phyloP scores from a whole-genome alignment of 2,113 vertebrate species.

The Axis porcinus region DNA sequence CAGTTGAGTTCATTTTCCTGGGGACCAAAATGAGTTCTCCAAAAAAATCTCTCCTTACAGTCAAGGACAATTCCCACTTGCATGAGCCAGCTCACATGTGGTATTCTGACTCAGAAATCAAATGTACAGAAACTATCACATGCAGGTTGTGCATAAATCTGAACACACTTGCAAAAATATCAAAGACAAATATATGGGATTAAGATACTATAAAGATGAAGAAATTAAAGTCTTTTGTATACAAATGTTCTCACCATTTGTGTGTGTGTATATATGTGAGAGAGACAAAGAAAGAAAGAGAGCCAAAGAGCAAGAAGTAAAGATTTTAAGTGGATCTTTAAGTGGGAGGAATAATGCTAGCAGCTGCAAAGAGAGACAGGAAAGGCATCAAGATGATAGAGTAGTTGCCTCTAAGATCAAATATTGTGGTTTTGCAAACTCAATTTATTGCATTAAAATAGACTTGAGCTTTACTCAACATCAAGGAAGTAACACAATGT shows the following conservation, averaged over 20 bases:
- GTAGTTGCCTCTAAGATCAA: conserved; percentile 57
- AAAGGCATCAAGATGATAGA: conserved; percentile 58
- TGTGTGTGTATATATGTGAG: background rate
- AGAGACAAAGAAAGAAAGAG: background rate
- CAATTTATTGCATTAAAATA: conserved; percentile 66
- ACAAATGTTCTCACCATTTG: background rate
- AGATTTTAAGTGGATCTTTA: conserved; percentile 41
- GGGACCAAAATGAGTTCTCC: background rate
- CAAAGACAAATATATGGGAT: background rate
- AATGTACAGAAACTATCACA: background rate
- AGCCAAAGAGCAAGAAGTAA: background rate
- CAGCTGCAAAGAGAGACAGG: conserved; percentile 56
- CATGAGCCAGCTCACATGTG: background rate
- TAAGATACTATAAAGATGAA: background rate
- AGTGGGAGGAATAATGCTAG: conserved; percentile 50
- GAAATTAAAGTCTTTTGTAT: background rate
- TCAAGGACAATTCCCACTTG: conserved; percentile 5
- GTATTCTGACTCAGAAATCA: background rate
- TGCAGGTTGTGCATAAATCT: background rate
- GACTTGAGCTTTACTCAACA: conserved; percentile 53
- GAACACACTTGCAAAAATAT: background rate
- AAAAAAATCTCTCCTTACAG: background rate
- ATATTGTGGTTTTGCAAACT: conserved; percentile 64
- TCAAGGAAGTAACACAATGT: conserved; percentile 48
- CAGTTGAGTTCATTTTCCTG: conserved; percentile 29